Evolutionary conservation across 2,113 vertebrate genomes (phyloP), one percentile per base, ranked within the genome.

Genomic region (Pampusana beccarii): DNA sequence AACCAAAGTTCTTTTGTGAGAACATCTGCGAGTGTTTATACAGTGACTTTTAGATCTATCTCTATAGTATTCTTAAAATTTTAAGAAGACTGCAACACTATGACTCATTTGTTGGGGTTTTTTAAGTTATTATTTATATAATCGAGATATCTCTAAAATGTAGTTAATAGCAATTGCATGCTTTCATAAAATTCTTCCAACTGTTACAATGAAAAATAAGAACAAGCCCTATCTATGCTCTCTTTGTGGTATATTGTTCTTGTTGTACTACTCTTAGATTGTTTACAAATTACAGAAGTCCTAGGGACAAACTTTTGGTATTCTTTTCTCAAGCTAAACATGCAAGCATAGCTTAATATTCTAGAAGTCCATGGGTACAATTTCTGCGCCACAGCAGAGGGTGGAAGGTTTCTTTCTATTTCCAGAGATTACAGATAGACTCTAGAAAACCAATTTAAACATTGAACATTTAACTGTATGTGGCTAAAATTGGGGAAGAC

Each of bases 71-170:
- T 40, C 61, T 44, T 44, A 23, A 4, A 34, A 58, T 44, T 53
- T 84, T 71, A 44, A 44, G 38, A 81, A 38, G 9, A n/a, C 18
- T 54, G 16, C 11, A 71, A 38, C 19, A 65, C 11, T 67, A 54
- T 72, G 60, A n/a, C 67, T 40, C 0, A 1, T 64, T 56, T 33
- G 18, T 56, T 2, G 2, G 6, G 10, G 0, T 8, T 79, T 62
- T 33, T 13, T 16, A 53, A 67, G 54, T 26, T 42, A 8, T 21
- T 72, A 46, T 61, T 87, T 36, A 5, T 36, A 81, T 79, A 40
- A 51, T 64, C 53, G 20, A 3, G 3, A 29, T 42, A 54, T 9
- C 1, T 79, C 7, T 72, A 44, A 20, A 84, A 65, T 33, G 10
- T 13, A 65, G 24, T 65, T 70, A 73, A 67, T 20, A 62, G 5